Evolutionary conservation across 2,888 invertebrate genomes (phyloP).

Genomic region (Idaea straminata): DNA sequence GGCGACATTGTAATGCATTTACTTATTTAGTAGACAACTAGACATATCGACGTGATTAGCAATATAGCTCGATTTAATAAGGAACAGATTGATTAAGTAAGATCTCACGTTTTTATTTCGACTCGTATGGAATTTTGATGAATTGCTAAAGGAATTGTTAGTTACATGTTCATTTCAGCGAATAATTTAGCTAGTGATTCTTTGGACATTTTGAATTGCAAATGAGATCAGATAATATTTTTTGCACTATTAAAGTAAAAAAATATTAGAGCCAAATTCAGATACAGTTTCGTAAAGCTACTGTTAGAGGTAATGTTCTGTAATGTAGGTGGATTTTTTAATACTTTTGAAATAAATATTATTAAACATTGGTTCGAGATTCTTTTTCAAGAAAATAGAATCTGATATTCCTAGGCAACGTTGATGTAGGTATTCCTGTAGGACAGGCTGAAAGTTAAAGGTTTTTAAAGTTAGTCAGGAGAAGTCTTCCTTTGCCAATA

Average conservation of each 20-base stretch:
- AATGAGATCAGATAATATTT: neutral
- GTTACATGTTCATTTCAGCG: neutral
- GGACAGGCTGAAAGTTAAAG: neutral
- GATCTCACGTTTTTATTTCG: conserved; percentile 60
- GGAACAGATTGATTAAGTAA: conserved; percentile 37
- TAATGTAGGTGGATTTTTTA: neutral
- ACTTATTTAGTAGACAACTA: conserved; percentile 25
- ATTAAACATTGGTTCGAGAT: too few relatives aligned
- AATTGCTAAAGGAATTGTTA: neutral
- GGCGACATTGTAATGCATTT: conserved; percentile 38
- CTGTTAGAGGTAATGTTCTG: neutral
- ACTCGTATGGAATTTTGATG: conserved; percentile 5
- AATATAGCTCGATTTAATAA: conserved; percentile 22
- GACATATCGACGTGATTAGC: conserved; percentile 25
- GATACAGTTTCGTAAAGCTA: neutral
- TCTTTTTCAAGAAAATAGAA: too few relatives aligned
- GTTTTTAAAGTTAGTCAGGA: neutral
- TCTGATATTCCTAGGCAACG: too few relatives aligned
- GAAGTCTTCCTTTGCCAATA: neutral
- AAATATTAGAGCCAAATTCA: neutral
- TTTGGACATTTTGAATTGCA: neutral
- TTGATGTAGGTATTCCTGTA: too few relatives aligned
- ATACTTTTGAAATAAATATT: too few relatives aligned
- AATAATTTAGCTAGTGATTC: neutral
- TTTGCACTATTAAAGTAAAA: neutral